A percentile compares a stretch with the other conserved stretches of the same genome.
Evolutionary conservation across 37 sponge, comb jelly and placozoan species (phyloP).

Genomic region (Aplysina aerophoba): DNA sequence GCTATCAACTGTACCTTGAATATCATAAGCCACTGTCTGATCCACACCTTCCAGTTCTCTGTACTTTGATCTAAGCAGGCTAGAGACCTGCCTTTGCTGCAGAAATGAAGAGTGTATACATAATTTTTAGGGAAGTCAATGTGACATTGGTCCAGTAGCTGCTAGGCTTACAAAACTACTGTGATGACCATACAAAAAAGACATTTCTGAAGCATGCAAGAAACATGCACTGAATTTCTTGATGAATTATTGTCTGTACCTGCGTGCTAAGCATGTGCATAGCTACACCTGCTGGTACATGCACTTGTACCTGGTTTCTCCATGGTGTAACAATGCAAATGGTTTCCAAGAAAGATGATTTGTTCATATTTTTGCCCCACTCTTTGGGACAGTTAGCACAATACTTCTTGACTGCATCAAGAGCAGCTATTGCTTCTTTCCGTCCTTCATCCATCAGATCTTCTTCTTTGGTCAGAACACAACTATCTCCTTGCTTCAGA

Average conservation of each 20-base stretch:
- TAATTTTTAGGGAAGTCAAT: too few relatives aligned
- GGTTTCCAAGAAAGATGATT: not conserved
- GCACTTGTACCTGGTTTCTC: not conserved
- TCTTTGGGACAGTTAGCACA: not conserved
- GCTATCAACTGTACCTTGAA: slow-evolving; percentile 8
- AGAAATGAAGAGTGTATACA: not conserved
- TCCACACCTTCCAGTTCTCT: not conserved
- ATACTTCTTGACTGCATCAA: slow-evolving; percentile 35
- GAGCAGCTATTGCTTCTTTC: slow-evolving; percentile 6
- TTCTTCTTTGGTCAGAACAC: slow-evolving; percentile 1
- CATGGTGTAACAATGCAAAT: slow-evolving; percentile 17
- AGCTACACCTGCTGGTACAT: too few relatives aligned
- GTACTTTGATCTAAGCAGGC: not conserved
- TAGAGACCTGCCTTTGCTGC: not conserved
- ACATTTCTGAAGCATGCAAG: too few relatives aligned
- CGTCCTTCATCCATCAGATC: not conserved
- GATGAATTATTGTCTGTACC: too few relatives aligned
- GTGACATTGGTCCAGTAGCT: too few relatives aligned
- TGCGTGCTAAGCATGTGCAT: too few relatives aligned
- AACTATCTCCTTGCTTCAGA: slow-evolving; percentile 14
- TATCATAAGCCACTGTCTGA: slow-evolving; percentile 16
- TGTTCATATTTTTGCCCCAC: not conserved
- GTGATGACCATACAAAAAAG: too few relatives aligned
- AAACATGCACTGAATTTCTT: too few relatives aligned
- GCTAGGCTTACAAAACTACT: too few relatives aligned